Conservation (phyloP, 2,113 vertebrate genomes). For the Corvus hawaiiensis region DNA sequence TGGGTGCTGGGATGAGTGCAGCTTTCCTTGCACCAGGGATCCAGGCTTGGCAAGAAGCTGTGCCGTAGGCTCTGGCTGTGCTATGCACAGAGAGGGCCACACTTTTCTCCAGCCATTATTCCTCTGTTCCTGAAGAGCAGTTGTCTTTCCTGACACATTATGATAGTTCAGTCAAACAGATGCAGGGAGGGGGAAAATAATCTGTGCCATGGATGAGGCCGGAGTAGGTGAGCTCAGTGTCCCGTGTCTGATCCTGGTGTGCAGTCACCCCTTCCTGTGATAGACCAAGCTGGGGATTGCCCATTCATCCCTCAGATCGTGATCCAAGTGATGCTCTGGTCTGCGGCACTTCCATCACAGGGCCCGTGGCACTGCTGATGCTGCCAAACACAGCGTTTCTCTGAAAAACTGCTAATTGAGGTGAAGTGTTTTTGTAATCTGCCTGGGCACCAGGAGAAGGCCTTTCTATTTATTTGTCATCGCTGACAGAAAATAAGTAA, state of each 20-base stretch:
- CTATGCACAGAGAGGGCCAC: background rate
- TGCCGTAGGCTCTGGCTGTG: background rate
- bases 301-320: background rate
- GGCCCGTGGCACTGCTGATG: background rate
- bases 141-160: background rate
- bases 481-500: background rate
- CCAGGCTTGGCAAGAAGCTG: background rate
- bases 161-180: background rate
- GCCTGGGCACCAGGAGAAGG: background rate
- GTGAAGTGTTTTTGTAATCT: background rate
- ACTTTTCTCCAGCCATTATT: background rate
- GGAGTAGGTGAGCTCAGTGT: background rate
- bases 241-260: background rate
- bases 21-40: background rate
- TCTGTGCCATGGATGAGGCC: background rate
- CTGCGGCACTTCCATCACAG: fast-evolving
- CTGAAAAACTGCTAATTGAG: background rate
- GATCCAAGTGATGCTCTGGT: background rate
- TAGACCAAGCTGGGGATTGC: background rate
- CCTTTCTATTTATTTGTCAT: background rate
- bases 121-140: background rate
- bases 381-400: fast-evolving
- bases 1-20: background rate
- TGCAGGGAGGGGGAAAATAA: background rate
- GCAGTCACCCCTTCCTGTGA: background rate